A percentile compares a stretch with the other conserved stretches of the same genome.
Evolutionary conservation across 1,140 invertebrate species (phyloP).

Genomic region (Apolygus lucorum): DNA sequence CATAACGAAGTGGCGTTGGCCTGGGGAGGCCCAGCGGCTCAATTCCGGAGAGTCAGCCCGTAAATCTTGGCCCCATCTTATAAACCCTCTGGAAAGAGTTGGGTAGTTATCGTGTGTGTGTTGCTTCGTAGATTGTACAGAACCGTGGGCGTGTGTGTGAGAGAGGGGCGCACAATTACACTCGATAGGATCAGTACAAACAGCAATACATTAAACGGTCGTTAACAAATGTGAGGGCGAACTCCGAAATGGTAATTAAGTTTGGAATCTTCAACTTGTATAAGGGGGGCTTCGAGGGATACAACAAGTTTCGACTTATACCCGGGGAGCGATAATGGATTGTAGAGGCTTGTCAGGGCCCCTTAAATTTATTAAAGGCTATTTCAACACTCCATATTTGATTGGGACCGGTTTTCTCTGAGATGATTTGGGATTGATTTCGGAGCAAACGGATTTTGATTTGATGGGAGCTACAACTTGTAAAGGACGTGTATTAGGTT

Average conservation of each 20-base stretch:
- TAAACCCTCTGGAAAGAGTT: no score
- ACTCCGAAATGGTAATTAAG: conserved; percentile 3
- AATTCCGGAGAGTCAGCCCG: neutral
- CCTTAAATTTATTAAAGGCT: neutral
- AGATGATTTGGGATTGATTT: no score
- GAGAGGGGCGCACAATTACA: conserved; percentile 10
- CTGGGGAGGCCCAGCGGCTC: neutral
- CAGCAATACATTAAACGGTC: conserved; percentile 4
- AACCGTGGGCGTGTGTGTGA: neutral
- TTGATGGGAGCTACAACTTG: no score
- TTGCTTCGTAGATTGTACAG: neutral
- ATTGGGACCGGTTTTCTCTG: neutral
- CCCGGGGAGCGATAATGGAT: neutral
- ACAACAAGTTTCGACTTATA: neutral
- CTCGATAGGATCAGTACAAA: conserved; percentile 7
- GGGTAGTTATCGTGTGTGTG: no score
- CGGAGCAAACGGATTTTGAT: no score
- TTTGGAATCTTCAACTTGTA: neutral
- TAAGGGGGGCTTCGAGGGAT: neutral
- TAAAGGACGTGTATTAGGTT: no score
- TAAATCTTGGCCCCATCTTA: neutral
- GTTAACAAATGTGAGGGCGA: conserved; percentile 8
- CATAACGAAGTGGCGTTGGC: conserved; percentile 14
- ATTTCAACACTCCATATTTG: neutral
- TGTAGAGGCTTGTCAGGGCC: neutral